phyloP scores from a whole-genome alignment of 1,140 invertebrate species.

The Spodoptera frugiperda region DNA sequence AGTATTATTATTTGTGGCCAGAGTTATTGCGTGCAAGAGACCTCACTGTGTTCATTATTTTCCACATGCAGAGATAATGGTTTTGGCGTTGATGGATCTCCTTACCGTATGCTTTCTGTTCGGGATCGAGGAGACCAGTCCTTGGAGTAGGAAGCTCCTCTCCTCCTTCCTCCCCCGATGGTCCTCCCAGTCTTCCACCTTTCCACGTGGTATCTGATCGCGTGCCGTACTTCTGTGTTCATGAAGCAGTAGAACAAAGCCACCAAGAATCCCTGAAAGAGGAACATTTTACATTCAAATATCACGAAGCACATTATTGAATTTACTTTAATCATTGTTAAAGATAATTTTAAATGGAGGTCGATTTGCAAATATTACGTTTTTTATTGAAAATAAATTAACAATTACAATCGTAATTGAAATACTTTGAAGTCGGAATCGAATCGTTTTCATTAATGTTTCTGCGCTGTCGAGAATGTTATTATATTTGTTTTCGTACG shows the following conservation, averaged over 20 bases:
- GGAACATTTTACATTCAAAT: slow-evolving; percentile 8
- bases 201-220: slow-evolving; percentile 92
- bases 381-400: slow-evolving; percentile 1
- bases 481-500: not conserved
- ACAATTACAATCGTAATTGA: not conserved
- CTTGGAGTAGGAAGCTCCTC: slow-evolving; percentile 89
- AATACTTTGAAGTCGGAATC: not conserved
- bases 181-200: slow-evolving; percentile 91
- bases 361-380: too few relatives aligned
- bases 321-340: too few relatives aligned
- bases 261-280: slow-evolving; percentile 92
- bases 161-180: slow-evolving; percentile 87
- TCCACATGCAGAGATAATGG: slow-evolving; percentile 10
- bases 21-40: not conserved
- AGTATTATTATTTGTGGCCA: not conserved
- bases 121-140: slow-evolving; percentile 93
- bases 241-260: slow-evolving; percentile 96
- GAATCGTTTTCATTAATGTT: not conserved
- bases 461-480: too few relatives aligned
- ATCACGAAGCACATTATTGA: too few relatives aligned
- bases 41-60: not conserved
- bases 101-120: slow-evolving; percentile 93
- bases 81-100: not conserved
- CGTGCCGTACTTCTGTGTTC: slow-evolving; percentile 96
- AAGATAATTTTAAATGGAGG: too few relatives aligned